Conservation (phyloP, 2,113 vertebrate species). For the Platichthys stellatus region DNA sequence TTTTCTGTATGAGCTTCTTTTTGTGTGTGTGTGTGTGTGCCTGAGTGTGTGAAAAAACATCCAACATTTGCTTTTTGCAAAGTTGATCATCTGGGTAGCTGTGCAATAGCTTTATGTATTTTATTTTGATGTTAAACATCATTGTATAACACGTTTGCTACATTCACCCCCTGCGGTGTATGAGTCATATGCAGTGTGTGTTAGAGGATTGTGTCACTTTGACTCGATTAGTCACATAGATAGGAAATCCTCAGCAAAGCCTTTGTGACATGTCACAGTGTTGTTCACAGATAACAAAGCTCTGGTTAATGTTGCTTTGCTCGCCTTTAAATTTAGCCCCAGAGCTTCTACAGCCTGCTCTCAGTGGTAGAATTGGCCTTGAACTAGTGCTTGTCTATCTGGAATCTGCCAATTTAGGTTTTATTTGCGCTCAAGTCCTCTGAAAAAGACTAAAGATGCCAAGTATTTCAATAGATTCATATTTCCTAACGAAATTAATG, state of each 20-base stretch:
- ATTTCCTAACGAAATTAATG: constrained; percentile 28
- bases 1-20: constrained; percentile 32
- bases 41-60: constrained; percentile 42
- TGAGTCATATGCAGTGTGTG: constrained; percentile 45
- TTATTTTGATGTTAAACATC: constrained; percentile 76
- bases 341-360: constrained; percentile 39
- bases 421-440: constrained; percentile 68
- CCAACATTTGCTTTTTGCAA: constrained; percentile 77
- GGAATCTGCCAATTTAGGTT: constrained; percentile 67
- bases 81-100: constrained; percentile 80
- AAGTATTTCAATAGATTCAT: constrained; percentile 59
- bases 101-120: constrained; percentile 81
- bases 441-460: constrained; percentile 43
- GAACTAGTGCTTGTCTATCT: constrained; percentile 44
- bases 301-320: constrained; percentile 68
- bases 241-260: constrained; percentile 50
- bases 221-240: constrained; percentile 47
- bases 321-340: constrained; percentile 74
- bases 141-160: constrained; percentile 47
- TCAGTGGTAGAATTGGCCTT: constrained; percentile 62
- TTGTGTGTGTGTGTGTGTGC: constrained; percentile 32
- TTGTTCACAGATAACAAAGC: constrained; percentile 48
- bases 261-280: constrained; percentile 51
- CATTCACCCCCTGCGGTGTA: constrained; percentile 50
- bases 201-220: constrained; percentile 56